These are phyloP conservation scores for Apis dorsata DNA, from an alignment of 1,140 invertebrate species.

Conservation along the genomic window DNA sequence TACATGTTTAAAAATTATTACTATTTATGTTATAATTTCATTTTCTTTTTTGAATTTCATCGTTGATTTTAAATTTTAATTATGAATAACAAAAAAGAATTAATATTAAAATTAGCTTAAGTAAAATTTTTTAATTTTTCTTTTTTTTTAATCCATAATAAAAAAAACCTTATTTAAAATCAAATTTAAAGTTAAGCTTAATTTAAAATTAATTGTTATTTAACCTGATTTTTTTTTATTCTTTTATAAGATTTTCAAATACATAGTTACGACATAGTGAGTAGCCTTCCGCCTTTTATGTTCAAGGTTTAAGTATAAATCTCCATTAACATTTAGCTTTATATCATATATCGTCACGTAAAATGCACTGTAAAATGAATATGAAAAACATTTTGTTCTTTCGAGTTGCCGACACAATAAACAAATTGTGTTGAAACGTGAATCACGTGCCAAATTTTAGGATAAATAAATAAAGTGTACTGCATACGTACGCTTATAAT, in stretches of 20 bases:
- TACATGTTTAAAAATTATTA: neutral
- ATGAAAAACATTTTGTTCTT: conserved; percentile 34
- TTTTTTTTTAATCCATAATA: no score
- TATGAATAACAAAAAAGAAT: no score
- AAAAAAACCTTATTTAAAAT: no score
- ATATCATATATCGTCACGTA: conserved; percentile 42
- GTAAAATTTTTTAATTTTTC: neutral
- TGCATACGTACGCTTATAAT: conserved; percentile 27
- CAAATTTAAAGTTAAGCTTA: neutral
- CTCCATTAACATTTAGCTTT: conserved; percentile 40
- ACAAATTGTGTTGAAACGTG: conserved; percentile 64
- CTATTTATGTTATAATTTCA: neutral
- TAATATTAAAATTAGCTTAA: neutral
- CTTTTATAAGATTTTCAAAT: neutral
- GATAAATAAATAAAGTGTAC: conserved; percentile 50
- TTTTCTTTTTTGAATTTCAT: neutral
- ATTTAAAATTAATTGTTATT: neutral
- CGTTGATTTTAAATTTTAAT: neutral
- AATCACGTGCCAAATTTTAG: conserved; percentile 72
- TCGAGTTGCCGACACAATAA: conserved; percentile 53
- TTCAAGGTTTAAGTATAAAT: conserved; percentile 38
- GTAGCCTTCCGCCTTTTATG: conserved; percentile 7
- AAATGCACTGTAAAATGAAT: conserved; percentile 28
- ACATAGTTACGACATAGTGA: conserved; percentile 13
- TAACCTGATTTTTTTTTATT: neutral